These are phyloP conservation scores for Siderastrea radians DNA, from an alignment of 92 coral and sea anemone species.

Conservation along the genomic window DNA sequence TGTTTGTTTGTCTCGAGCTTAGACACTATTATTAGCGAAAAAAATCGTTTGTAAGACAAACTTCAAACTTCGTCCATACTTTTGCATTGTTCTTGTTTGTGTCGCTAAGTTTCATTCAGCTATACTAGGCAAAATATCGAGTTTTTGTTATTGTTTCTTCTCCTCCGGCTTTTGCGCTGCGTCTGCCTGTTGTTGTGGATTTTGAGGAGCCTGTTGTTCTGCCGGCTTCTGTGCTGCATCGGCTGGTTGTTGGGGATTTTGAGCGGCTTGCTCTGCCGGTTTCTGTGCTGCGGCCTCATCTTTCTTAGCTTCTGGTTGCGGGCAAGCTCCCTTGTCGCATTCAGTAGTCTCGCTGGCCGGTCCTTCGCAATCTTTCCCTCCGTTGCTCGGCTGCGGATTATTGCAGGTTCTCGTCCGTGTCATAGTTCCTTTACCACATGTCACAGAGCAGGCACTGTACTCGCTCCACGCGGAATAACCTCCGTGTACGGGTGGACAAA, in stretches of 20 bases:
- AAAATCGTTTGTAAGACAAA: too few species aligned
- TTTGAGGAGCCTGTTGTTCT: not conserved
- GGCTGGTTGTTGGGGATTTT: not conserved
- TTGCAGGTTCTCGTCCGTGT: constrained; percentile 31
- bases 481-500: constrained; percentile 25
- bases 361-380: constrained; percentile 39
- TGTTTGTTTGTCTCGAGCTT: too few species aligned
- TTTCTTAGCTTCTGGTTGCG: not conserved
- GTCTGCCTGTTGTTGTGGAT: not conserved
- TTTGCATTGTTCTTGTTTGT: too few species aligned
- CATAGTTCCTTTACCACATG: constrained; percentile 41
- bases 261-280: constrained; percentile 1
- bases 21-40: too few species aligned
- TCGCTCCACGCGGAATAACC: constrained; percentile 38
- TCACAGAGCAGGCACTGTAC: constrained; percentile 27
- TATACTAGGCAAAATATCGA: too few species aligned
- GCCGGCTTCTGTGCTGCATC: not conserved
- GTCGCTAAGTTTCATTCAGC: too few species aligned
- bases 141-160: not conserved
- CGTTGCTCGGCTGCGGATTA: constrained; percentile 42
- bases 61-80: too few species aligned
- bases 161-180: not conserved
- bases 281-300: not conserved
- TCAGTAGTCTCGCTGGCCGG: constrained; percentile 11
- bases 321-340: constrained; percentile 26